These are phyloP conservation scores for Bombus superbus DNA, from an alignment of 1,140 invertebrate genomes.

Conservation along the genomic window DNA sequence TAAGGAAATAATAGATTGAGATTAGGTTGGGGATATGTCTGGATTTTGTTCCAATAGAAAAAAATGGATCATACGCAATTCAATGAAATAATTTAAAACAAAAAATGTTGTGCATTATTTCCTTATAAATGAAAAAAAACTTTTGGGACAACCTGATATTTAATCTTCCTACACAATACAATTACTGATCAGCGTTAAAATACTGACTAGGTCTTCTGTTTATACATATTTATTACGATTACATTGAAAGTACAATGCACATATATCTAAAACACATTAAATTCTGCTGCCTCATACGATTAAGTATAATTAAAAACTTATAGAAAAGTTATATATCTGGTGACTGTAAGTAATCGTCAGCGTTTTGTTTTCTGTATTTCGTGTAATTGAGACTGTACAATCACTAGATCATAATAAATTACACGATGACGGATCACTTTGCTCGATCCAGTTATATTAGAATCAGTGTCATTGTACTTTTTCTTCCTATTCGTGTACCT, in stretches of 20 bases:
- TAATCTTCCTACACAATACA: not conserved
- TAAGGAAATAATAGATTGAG: too few relatives aligned
- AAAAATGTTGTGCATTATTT: too few relatives aligned
- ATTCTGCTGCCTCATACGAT: not conserved
- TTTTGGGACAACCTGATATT: too few relatives aligned
- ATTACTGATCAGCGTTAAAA: constrained; percentile 28
- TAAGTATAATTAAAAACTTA: not conserved
- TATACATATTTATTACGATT: not conserved
- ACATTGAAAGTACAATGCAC: not conserved
- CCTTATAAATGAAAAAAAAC: too few relatives aligned
- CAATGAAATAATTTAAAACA: too few relatives aligned
- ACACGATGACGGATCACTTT: not conserved
- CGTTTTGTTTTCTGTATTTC: not conserved
- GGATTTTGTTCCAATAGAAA: too few relatives aligned
- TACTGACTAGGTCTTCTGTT: constrained; percentile 12
- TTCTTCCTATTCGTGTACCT: not conserved
- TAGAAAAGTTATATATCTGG: not conserved
- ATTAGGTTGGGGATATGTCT: too few relatives aligned
- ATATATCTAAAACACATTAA: constrained; percentile 24
- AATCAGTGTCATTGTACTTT: not conserved
- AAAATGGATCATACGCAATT: too few relatives aligned
- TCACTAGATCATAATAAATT: constrained; percentile 16
- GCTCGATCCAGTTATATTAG: not conserved
- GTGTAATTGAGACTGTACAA: constrained; percentile 7
- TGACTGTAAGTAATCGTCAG: not conserved